Base-by-base conservation (phyloP, 2,888 invertebrate species). In the Temnothorax unifasciatus region DNA sequence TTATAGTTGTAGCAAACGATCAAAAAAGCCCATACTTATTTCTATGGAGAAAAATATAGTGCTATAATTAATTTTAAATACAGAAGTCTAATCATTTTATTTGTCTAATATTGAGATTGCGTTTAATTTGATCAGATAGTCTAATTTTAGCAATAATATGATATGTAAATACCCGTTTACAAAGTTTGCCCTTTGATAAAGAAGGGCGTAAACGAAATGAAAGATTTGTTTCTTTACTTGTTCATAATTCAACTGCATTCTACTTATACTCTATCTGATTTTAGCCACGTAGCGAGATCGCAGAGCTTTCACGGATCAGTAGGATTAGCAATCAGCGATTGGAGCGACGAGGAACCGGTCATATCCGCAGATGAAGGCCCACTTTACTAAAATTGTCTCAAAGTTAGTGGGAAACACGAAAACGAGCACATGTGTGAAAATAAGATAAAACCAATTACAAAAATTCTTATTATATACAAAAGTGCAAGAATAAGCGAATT, bases 261-360 rank as follows among this genome's bases (percentile, higher is more conserved):
- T 59, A 84, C n/a, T 59, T 68, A 61, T 57, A 50, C 77, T 88
- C 47, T 38, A 68, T 87, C 76, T 90, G 83, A 76, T 94, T 94
- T 82, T 95, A 96, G 96, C 93, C 96, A 95, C 92, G 96, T 96
- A 88, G 95, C 96, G 85, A 95, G 96, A 91, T 96, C 96, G 90
- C 96, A 96, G 94, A 96, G 96, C 87, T 96, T 96, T 94, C 96
- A 96, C 94, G 96, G 96, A 68, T 79, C 79, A 59, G 71, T 61
- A 90, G 92, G 95, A 88, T 92, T 94, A 85, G 95, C 95, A 21
- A 92, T 95, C 41, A 95, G 93, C 81, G 93, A 93, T 75, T 93
- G 93, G 92, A 93, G 93, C 74, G 93, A 93, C 57, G 93, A 93
- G 68, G 93, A 93, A 79, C 86, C 93, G 38, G 89, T 91, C 73